Percentiles rank a stretch among this genome's conserved stretches.
Conservation (phyloP, 1,140 invertebrate species). For the Bilobella aurantiaca region DNA sequence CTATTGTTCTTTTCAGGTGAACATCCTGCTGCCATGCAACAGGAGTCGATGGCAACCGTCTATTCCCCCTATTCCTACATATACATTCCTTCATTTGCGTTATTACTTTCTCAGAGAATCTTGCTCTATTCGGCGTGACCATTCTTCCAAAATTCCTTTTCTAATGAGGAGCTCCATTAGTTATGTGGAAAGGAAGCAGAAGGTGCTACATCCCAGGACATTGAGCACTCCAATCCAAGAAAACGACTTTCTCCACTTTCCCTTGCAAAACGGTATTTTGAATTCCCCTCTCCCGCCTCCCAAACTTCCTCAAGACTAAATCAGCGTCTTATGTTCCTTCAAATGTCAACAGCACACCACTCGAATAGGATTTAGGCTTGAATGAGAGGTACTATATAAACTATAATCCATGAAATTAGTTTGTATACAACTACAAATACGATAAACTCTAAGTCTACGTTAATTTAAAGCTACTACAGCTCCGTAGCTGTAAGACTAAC, state of each 20-base stretch:
- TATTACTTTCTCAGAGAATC: background rate
- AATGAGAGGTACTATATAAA: no score
- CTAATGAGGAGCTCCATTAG: background rate
- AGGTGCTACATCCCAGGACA: background rate
- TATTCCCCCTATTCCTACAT: conserved; percentile 5
- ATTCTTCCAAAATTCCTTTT: background rate
- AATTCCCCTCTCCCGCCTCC: no score
- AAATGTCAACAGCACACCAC: background rate
- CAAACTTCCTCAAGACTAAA: no score
- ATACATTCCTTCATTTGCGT: background rate
- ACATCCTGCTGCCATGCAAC: conserved; percentile 40
- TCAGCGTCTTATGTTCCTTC: background rate
- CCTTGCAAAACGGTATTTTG: no score
- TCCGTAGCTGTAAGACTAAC: no score
- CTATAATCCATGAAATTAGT: no score
- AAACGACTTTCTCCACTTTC: background rate
- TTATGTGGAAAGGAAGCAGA: background rate
- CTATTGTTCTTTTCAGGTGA: conserved; percentile 35
- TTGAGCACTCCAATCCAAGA: background rate
- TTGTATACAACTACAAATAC: no score
- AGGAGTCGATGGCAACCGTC: conserved; percentile 32
- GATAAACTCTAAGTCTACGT: no score
- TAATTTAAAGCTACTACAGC: no score
- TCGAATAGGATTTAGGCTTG: no score
- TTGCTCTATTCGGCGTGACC: background rate